Base-by-base conservation (phyloP, 2,797 vertebrate species). In the Enteromius anoplus region DNA sequence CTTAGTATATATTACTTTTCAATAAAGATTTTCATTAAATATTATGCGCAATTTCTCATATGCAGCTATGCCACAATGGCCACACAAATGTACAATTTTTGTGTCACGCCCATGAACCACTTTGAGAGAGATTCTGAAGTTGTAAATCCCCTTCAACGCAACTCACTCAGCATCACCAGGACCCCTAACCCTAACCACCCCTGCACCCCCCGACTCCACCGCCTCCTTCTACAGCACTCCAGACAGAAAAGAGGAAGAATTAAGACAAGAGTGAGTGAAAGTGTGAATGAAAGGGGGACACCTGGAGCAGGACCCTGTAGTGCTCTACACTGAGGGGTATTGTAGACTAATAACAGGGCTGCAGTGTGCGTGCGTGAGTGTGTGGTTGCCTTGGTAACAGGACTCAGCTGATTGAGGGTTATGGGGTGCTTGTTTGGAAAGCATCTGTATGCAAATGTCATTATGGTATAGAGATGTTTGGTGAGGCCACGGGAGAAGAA, bases 391-490 rank as follows among this genome's bases (percentile, higher is more conserved):
- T 87, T 86, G 86, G 87, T 81, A 80, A 83, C 79, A 81, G 83
- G 82, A 87, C 86, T 88, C 92, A 93, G 89, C 89, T 92, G 90
- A 92, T 90, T 90, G 84, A 86, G 89, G 88, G 87, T 89, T 88
- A 92, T 89, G 85, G 66, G 73, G 87, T 86, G 40, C 40, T 66
- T 85, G 88, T 91, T 92, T 84, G 86, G 88, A 85, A 91, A 89
- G 93, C 96, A 97, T 97, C 96, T 98, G 96, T 97, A 97, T 97
- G 97, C 96, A 97, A 97, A 97, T 97, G 42, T 29, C 88, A 90
- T 90, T 89, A 91, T 92, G 93, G 62, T 84, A 12, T 88, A 88
- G 82, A 82, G 87, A 88, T 10, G 19, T 87, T 69, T 86, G 88
- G 80, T 84, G 85, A 81, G 85, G 77, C 55, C 77, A 58, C 55